Conservation (phyloP, 1,140 invertebrate species). For the Halesus radiatus region DNA sequence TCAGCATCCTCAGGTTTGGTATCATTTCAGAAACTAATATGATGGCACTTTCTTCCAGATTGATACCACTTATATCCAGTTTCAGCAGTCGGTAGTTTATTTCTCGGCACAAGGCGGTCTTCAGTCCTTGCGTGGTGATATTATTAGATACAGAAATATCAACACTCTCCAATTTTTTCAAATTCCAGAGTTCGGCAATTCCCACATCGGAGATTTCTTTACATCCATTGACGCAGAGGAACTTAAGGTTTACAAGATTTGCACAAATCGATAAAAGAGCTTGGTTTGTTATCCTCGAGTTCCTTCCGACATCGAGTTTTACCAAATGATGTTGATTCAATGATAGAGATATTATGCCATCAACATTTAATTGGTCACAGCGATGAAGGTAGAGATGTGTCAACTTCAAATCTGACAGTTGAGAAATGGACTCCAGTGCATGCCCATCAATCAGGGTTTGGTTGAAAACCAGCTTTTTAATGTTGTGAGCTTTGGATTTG, state of each 20-base stretch:
- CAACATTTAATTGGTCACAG: slow-evolving; percentile 78
- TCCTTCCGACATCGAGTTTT: slow-evolving; percentile 75
- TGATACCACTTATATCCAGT: slow-evolving; percentile 74
- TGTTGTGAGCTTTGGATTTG: slow-evolving; percentile 64
- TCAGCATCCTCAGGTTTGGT: slow-evolving; percentile 72
- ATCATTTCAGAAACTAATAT: slow-evolving; percentile 71
- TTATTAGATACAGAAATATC: slow-evolving; percentile 79
- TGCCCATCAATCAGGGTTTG: slow-evolving; percentile 76
- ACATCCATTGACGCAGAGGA: slow-evolving; percentile 73
- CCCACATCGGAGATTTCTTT: slow-evolving; percentile 74
- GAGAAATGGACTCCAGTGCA: slow-evolving; percentile 71
- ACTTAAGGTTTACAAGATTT: slow-evolving; percentile 70
- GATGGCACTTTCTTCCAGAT: slow-evolving; percentile 74
- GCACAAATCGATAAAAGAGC: slow-evolving; percentile 73
- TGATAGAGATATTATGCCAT: slow-evolving; percentile 72
- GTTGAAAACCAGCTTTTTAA: slow-evolving; percentile 76
- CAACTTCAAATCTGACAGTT: slow-evolving; percentile 70
- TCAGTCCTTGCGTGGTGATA: slow-evolving; percentile 74
- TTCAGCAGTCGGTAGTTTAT: slow-evolving; percentile 67
- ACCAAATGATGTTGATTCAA: slow-evolving; percentile 72
- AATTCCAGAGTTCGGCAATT: slow-evolving; percentile 68
- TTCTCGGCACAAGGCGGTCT: slow-evolving; percentile 70
- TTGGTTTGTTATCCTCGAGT: slow-evolving; percentile 75
- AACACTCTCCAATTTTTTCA: slow-evolving; percentile 71
- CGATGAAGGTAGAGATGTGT: slow-evolving; percentile 71